Evolutionary conservation across 2,797 vertebrate genomes (phyloP).

Genomic region (Syncerus caffer): DNA sequence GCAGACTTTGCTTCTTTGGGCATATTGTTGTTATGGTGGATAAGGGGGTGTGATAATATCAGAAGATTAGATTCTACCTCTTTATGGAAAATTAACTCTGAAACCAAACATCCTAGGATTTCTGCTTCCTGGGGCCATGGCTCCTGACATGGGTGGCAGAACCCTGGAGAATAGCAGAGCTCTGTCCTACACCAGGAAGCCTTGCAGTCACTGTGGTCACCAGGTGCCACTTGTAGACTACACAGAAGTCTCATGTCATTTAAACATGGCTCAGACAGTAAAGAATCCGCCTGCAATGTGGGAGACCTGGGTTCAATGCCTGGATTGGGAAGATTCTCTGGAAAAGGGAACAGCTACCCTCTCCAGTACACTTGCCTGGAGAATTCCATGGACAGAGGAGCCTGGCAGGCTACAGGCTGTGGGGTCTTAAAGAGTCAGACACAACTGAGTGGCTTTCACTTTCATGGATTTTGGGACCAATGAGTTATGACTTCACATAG

Average conservation of each 20-base stretch:
- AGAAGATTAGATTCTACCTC: background rate
- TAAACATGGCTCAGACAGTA: background rate
- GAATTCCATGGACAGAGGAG: background rate
- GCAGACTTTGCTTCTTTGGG: background rate
- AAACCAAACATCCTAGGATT: background rate
- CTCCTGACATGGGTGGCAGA: background rate
- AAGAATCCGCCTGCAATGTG: background rate
- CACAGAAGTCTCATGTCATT: background rate
- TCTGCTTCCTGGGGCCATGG: conserved; percentile 19
- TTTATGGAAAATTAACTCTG: conserved; percentile 28
- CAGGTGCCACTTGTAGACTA: fast-evolving
- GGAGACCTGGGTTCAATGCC: background rate
- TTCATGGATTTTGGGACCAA: background rate
- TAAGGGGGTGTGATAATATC: background rate
- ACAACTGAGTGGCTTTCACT: background rate
- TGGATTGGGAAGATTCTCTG: background rate
- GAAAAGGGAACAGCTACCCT: background rate
- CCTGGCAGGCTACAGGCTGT: background rate
- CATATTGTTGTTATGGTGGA: background rate
- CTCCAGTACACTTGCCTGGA: background rate
- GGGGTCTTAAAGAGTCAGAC: background rate
- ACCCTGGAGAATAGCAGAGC: background rate
- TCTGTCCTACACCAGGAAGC: background rate
- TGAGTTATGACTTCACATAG: background rate
- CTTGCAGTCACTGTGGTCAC: background rate